phyloP scores from a whole-genome alignment of 2,113 vertebrate genomes.

The human region GRCh38 chr15:88215501-88216000 shows the following conservation, averaged over 20 bases:
- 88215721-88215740: no score
- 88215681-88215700: no score
- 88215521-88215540: not conserved
- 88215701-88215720: no score
- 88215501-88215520: not conserved
- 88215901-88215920: not conserved
- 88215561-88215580: not conserved
- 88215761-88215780: not conserved
- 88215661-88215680: no score
- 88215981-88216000: not conserved
- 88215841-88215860: not conserved
- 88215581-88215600: not conserved
- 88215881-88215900: not conserved
- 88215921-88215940: not conserved
- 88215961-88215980: not conserved
- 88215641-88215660: not conserved
- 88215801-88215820: not conserved
- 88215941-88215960: not conserved
- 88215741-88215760: not conserved
- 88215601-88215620: not conserved
- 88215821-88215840: not conserved
- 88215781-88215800: not conserved
- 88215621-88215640: not conserved
- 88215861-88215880: not conserved
- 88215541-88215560: not conserved